Conservation (phyloP, 2,888 invertebrate species). For the Acanthoscelides obtectus region DNA sequence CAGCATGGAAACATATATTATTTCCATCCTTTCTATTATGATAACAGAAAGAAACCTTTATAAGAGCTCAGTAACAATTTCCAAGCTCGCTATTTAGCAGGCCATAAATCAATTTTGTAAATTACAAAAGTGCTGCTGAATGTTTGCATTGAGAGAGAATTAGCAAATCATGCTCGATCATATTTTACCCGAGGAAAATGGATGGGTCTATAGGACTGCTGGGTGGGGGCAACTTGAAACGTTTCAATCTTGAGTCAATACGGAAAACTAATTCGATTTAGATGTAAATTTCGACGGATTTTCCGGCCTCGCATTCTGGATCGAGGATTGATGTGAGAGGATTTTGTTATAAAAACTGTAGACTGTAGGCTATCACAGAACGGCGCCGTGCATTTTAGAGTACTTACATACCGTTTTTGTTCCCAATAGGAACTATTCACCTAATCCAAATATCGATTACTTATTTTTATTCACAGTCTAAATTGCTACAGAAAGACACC, state of each 20-base stretch:
- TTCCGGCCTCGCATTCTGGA: neutral
- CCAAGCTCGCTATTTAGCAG: neutral
- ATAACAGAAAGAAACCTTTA: neutral
- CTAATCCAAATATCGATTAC: no score
- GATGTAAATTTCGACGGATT: neutral
- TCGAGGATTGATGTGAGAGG: neutral
- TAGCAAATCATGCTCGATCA: slow-evolving; percentile 28
- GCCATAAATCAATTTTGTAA: slow-evolving; percentile 24
- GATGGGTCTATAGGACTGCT: neutral
- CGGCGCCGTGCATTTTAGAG: no score
- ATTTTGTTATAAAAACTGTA: neutral
- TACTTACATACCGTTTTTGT: no score
- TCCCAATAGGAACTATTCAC: no score
- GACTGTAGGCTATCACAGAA: no score
- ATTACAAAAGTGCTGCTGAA: slow-evolving; percentile 19
- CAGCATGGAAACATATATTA: no score
- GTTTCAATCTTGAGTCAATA: neutral
- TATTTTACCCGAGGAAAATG: slow-evolving; percentile 20
- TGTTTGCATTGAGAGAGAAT: slow-evolving; percentile 24
- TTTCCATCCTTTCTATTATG: no score
- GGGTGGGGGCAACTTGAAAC: neutral
- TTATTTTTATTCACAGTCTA: no score
- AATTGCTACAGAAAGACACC: no score
- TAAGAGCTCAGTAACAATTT: neutral
- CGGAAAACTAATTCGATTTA: neutral